A percentile compares a stretch with the other conserved stretches of the same genome.
phyloP scores from a whole-genome alignment of 2,113 vertebrate genomes.

The Oophaga pumilio region DNA sequence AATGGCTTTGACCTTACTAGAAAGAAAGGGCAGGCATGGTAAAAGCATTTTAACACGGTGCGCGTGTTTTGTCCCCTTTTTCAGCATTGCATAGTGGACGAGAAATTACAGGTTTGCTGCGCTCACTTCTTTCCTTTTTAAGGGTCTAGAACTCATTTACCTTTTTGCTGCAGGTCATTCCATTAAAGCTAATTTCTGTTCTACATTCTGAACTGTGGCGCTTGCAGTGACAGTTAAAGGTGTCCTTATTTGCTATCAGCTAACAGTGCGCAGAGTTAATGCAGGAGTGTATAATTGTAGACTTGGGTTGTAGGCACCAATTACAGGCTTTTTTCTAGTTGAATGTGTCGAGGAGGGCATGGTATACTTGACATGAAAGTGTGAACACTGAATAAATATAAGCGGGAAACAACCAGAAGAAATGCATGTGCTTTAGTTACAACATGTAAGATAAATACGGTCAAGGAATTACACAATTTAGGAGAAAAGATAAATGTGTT shows the following conservation, averaged over 20 bases:
- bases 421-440: background rate
- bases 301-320: slow-evolving; percentile 72
- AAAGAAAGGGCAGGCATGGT: slow-evolving; percentile 52
- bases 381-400: background rate
- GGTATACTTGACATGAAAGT: slow-evolving; percentile 26
- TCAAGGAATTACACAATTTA: background rate
- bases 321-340: slow-evolving; percentile 71
- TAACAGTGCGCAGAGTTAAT: slow-evolving; percentile 72
- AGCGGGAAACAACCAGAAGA: background rate
- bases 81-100: slow-evolving; percentile 42
- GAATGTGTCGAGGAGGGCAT: slow-evolving; percentile 61
- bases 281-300: slow-evolving; percentile 75
- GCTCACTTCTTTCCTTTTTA: slow-evolving; percentile 22
- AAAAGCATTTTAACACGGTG: slow-evolving; percentile 52
- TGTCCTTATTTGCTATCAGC: slow-evolving; percentile 67
- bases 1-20: slow-evolving; percentile 50
- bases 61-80: slow-evolving; percentile 21
- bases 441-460: background rate
- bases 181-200: slow-evolving; percentile 61
- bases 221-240: slow-evolving; percentile 61
- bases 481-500: too few species aligned
- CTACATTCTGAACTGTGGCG: slow-evolving; percentile 63
- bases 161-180: slow-evolving; percentile 57
- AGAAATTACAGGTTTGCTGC: background rate
- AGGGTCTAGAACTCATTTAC: slow-evolving; percentile 51